Conservation (phyloP, 1,140 invertebrate species). For the Drosophila obscura region DNA sequence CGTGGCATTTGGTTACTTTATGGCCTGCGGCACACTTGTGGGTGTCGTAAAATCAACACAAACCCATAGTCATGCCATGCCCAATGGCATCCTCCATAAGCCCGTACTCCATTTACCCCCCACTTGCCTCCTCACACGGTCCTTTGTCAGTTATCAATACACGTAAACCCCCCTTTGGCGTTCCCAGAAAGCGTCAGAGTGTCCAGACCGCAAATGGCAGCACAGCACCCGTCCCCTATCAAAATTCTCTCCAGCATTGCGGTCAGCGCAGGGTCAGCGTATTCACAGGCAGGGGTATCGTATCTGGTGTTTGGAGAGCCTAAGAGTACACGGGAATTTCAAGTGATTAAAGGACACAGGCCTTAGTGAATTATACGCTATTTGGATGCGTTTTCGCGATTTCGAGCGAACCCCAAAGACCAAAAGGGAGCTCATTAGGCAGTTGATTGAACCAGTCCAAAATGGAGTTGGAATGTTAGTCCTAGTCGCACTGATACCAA, state of each 20-base stretch:
- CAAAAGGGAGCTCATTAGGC: neutral
- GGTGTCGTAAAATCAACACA: constrained; percentile 78
- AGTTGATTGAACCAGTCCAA: neutral
- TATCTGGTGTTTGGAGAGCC: constrained; percentile 9
- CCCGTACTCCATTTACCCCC: neutral
- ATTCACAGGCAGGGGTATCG: neutral
- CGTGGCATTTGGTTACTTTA: constrained; percentile 68
- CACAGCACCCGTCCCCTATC: constrained; percentile 20
- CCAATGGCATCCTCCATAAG: constrained; percentile 7
- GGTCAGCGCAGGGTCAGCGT: constrained; percentile 7
- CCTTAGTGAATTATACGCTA: constrained; percentile 19
- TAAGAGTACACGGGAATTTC: constrained; percentile 24
- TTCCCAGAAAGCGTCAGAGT: constrained; percentile 30
- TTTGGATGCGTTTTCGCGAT: neutral
- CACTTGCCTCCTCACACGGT: constrained; percentile 15
- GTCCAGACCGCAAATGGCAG: constrained; percentile 66
- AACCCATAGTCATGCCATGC: constrained; percentile 17
- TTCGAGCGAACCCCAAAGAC: neutral
- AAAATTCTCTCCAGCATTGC: constrained; percentile 44
- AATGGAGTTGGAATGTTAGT: neutral
- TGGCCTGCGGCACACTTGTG: constrained; percentile 74
- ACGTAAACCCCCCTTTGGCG: constrained; percentile 2
- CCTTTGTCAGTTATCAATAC: constrained; percentile 65
- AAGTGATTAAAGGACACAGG: constrained; percentile 31
- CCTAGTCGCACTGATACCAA: too few species aligned